Evolutionary conservation across 2,888 invertebrate species (phyloP).

Genomic region (Cloeon dipterum): DNA sequence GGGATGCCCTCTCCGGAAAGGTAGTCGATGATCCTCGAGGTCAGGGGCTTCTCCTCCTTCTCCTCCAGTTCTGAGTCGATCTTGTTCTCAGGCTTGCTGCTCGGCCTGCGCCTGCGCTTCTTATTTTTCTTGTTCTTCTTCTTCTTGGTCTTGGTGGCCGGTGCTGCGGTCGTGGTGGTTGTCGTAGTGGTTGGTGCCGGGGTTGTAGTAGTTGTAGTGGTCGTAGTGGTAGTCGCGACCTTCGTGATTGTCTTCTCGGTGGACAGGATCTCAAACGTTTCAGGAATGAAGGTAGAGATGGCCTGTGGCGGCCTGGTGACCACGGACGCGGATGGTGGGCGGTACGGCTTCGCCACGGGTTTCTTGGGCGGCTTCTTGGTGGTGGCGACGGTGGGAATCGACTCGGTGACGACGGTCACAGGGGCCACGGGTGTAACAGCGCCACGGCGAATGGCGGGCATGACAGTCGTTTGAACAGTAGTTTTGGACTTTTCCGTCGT

Average conservation of each 20-base stretch:
- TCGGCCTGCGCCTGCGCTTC: constrained; percentile 19
- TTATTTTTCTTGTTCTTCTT: constrained; percentile 23
- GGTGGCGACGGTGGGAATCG: no score
- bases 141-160: constrained; percentile 34
- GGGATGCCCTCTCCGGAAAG: constrained; percentile 60
- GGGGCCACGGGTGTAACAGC: no score
- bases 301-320: no score
- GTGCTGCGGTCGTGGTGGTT: constrained; percentile 18
- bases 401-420: no score
- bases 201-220: constrained; percentile 6
- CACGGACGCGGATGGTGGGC: no score
- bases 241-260: not conserved
- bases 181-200: constrained; percentile 13
- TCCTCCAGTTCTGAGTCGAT: not conserved
- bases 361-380: no score
- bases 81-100: constrained; percentile 19
- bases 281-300: no score
- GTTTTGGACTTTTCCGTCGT: no score
- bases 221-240: constrained; percentile 10
- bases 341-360: no score
- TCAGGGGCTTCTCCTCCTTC: constrained; percentile 18
- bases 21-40: constrained; percentile 53
- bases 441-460: no score
- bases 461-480: no score
- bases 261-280: no score